A percentile compares a stretch with the other conserved stretches of the same genome.
Conservation (phyloP, 2,888 invertebrate genomes). For the Hermaeophaga mercurialis region DNA sequence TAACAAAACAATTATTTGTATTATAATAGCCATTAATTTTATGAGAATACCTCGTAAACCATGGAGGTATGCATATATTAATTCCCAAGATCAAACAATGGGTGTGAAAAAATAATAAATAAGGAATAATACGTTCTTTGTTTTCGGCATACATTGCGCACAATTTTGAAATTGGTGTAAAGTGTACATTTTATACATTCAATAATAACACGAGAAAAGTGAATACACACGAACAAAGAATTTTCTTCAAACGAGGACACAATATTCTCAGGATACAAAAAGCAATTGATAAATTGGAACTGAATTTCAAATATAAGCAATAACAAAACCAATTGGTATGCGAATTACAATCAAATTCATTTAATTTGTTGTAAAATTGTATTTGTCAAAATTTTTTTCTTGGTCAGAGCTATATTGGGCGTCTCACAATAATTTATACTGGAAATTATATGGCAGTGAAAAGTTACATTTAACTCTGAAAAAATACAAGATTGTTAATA, state of each 20-base stretch:
- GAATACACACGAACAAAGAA: slow-evolving; percentile 3
- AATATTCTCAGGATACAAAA: background rate
- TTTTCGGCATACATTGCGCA: slow-evolving; percentile 2
- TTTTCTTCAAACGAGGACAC: slow-evolving; percentile 6
- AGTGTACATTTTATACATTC: background rate
- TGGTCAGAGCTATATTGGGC: too few species aligned
- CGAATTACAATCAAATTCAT: too few species aligned
- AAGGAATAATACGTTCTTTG: background rate
- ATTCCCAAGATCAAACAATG: background rate
- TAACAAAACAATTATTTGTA: background rate
- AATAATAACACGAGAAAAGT: slow-evolving; percentile 2
- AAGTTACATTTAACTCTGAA: too few species aligned
- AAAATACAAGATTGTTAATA: too few species aligned
- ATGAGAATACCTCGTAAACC: background rate
- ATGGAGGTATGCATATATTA: background rate
- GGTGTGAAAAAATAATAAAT: slow-evolving; percentile 3
- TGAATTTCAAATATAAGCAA: too few species aligned
- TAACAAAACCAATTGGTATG: too few species aligned
- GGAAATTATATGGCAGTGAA: too few species aligned
- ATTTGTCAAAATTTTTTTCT: too few species aligned
- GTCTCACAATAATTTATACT: too few species aligned
- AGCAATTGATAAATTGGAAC: too few species aligned
- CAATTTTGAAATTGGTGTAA: slow-evolving; percentile 10
- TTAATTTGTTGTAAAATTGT: too few species aligned
- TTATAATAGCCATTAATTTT: slow-evolving; percentile 2